phyloP scores from a whole-genome alignment of 2,797 vertebrate species.

The Antrozous pallidus region DNA sequence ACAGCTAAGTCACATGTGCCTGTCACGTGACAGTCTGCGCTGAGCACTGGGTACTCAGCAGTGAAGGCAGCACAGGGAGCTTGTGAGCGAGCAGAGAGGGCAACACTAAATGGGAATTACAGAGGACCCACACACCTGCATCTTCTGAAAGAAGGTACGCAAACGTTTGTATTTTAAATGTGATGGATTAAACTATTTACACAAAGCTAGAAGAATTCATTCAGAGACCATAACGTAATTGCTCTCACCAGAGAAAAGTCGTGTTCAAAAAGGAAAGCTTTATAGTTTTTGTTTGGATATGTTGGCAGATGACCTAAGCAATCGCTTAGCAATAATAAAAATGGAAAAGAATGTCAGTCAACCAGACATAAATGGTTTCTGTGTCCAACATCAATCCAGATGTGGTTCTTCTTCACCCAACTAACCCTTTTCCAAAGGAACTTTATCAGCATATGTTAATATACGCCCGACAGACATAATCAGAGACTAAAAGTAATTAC shows the following conservation, averaged over 20 bases:
- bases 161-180: background rate
- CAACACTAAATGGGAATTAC: background rate
- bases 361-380: conserved; percentile 19
- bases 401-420: conserved; percentile 32
- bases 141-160: background rate
- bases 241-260: conserved; percentile 76
- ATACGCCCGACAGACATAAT: conserved; percentile 3
- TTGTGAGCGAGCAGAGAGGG: background rate
- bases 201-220: conserved; percentile 44
- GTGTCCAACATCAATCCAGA: background rate
- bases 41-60: background rate
- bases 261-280: background rate
- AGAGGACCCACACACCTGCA: conserved; percentile 42
- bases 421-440: conserved; percentile 4
- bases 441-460: conserved; percentile 10
- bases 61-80: background rate
- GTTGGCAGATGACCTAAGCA: conserved; percentile 43
- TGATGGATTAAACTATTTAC: conserved; percentile 43
- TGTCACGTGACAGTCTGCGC: background rate
- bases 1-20: background rate
- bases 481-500: background rate
- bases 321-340: conserved; percentile 53
- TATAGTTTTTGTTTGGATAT: background rate
- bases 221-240: conserved; percentile 72
- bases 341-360: conserved; percentile 9